Conservation (phyloP, 2,888 invertebrate genomes). For the Trilocha varians region DNA sequence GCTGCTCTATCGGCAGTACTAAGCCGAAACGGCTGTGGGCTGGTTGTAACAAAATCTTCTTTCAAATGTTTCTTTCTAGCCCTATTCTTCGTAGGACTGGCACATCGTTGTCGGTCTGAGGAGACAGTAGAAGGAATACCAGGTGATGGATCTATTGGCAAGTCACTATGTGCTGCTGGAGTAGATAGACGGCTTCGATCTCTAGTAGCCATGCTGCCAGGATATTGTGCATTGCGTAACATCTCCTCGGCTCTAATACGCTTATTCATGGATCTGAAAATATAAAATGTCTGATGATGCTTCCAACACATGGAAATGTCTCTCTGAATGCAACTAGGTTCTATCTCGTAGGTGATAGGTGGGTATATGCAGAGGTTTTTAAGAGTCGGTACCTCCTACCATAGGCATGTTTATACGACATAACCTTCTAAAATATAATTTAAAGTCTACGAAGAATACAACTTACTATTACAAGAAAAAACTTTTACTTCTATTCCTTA, state of each 20-base stretch:
- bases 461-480: not conserved
- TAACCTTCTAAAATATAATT: too few relatives aligned
- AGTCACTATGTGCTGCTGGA: constrained; percentile 61
- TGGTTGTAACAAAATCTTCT: constrained; percentile 67
- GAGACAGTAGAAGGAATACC: constrained; percentile 43
- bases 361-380: too few relatives aligned
- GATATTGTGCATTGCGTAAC: constrained; percentile 76
- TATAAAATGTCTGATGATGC: not conserved
- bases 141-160: constrained; percentile 61
- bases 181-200: constrained; percentile 67
- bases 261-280: constrained; percentile 73
- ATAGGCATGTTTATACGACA: too few relatives aligned
- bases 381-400: too few relatives aligned
- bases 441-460: not conserved
- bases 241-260: constrained; percentile 80
- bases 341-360: too few relatives aligned
- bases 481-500: not conserved
- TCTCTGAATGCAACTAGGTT: too few relatives aligned
- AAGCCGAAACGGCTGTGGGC: constrained; percentile 67
- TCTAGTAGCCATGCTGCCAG: constrained; percentile 79
- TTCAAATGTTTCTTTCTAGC: constrained; percentile 42
- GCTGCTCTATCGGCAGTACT: constrained; percentile 64
- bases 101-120: constrained; percentile 38
- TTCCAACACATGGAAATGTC: too few relatives aligned
- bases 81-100: constrained; percentile 43